These are phyloP conservation scores for Bombus consobrinus DNA, from an alignment of 1,140 invertebrate species.

Conservation along the genomic window DNA sequence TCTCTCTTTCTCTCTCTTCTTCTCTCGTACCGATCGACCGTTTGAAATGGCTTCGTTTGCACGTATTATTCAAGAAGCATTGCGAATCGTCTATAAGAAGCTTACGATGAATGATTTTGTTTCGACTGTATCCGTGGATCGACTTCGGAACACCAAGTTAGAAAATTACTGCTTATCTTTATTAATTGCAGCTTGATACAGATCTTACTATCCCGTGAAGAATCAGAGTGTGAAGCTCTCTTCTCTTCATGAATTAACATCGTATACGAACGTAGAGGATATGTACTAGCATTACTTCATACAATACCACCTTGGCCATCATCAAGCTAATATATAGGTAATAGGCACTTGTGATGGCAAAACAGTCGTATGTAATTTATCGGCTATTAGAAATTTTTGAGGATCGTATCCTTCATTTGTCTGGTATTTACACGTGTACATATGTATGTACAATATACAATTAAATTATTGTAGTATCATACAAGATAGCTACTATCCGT, in stretches of 20 bases:
- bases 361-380: background rate
- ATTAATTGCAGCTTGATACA: background rate
- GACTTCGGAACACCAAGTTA: background rate
- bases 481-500: too few species aligned
- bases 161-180: background rate
- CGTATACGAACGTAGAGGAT: background rate
- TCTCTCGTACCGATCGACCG: background rate
- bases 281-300: background rate
- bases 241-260: slow-evolving; percentile 13
- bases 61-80: background rate
- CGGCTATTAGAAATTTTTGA: background rate
- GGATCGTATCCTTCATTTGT: background rate
- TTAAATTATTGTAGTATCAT: too few species aligned
- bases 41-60: background rate
- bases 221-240: slow-evolving; percentile 38
- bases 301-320: background rate
- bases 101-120: background rate
- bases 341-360: too few species aligned
- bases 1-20: too few species aligned
- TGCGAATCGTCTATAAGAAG: background rate
- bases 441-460: too few species aligned
- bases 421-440: background rate
- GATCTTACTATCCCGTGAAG: background rate
- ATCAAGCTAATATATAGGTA: background rate
- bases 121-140: background rate